Base-by-base conservation (phyloP, 2,113 vertebrate species). In the Pholis gunnellus region DNA sequence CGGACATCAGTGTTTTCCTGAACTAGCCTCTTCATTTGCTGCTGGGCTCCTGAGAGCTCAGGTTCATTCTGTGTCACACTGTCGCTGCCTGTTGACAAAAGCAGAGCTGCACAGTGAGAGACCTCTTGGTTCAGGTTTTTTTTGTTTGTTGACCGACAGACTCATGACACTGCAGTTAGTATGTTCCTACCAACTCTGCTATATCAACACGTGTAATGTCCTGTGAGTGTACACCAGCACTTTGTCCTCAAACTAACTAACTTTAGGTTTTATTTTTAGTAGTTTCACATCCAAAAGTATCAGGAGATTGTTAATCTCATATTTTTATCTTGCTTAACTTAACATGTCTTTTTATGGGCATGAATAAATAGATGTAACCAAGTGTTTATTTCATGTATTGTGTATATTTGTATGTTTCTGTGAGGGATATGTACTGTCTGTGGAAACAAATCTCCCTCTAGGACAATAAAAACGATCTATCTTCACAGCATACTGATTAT, bases 31-130 rank as follows among this genome's bases (percentile, higher is more conserved):
- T 34, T 73, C 54, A 34, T 68, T 50, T 48, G 50, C 63, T 38
- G 48, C 74, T 6, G 2, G 60, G 57, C 44, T 75, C 14, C 61
- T 29, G 68, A 52, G 56, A 29, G 66, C 20, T 79, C 68, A 34
- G 48, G 29, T 46, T 48, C 25, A 15, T 22, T 27, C 29, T 34
- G 50, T 44, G 64, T 46, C 64, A 29, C 29, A 8, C 27, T 50
- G 40, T 40, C 42, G n/a, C 40, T 38, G 29, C 17, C 36, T 40
- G 77, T 42, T 40, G 44, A 17, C 18, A 34, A 13, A 18, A 10
- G 1, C 7, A 13, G 22, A 36, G 22, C 61, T 40, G 38, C 38
- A 31, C 25, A 31, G 18, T 7, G 48, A 50, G 7, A 20, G 22
- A 56, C 22, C 52, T 56, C 52, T 4, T 15, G 22, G 29, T 22